A percentile compares a stretch with the other conserved stretches of the same genome.
These are phyloP conservation scores for Strigamia transsilvanica DNA, from an alignment of 2,888 invertebrate genomes.

Conservation along the genomic window DNA sequence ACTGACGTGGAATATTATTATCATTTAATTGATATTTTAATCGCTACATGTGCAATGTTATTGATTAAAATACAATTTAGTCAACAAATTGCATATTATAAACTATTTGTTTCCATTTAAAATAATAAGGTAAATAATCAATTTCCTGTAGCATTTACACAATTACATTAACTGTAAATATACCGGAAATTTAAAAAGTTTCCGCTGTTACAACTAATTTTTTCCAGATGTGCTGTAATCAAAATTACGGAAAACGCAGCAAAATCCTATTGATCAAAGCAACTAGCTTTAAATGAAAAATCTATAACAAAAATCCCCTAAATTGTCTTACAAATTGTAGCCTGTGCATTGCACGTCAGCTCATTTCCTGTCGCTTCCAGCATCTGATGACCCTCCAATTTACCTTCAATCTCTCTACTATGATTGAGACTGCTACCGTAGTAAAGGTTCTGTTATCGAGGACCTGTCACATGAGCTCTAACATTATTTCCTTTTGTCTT, in stretches of 20 bases:
- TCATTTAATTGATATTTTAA: too few species aligned
- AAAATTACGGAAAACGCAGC: neutral
- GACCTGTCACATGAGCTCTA: conserved; percentile 22
- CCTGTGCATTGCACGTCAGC: conserved; percentile 31
- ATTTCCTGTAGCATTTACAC: too few species aligned
- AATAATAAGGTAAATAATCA: too few species aligned
- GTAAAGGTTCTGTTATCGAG: conserved; percentile 11
- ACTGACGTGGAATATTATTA: too few species aligned
- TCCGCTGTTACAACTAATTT: neutral
- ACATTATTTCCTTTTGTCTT: conserved; percentile 38
- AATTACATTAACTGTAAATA: too few species aligned
- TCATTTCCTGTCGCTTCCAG: conserved; percentile 31
- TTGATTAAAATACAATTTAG: too few species aligned
- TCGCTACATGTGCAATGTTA: too few species aligned
- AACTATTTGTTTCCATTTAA: too few species aligned
- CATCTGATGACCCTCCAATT: conserved; percentile 38
- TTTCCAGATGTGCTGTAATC: neutral
- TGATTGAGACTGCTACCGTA: conserved; percentile 5
- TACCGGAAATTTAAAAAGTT: neutral
- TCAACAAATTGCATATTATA: too few species aligned
- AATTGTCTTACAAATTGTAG: conserved; percentile 34
- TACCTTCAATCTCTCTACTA: conserved; percentile 27
- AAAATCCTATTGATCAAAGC: neutral
- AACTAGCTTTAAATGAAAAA: neutral
- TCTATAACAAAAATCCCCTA: conserved; percentile 18